A percentile compares a stretch with the other conserved stretches of the same genome.
phyloP scores from a whole-genome alignment of 2,113 vertebrate genomes.

The Halcyon malimbica region DNA sequence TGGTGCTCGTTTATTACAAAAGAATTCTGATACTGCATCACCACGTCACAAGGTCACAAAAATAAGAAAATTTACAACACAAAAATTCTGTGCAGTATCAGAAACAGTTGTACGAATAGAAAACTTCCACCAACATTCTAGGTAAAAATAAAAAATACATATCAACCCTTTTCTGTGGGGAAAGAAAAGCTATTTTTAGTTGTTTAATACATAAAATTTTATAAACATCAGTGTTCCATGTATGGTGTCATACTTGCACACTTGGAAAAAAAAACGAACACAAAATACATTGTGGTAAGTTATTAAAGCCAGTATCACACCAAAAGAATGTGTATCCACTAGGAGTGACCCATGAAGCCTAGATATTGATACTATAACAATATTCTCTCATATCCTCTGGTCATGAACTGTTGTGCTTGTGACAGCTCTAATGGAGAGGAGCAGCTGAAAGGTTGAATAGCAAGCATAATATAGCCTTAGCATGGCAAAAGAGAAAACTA shows the following conservation, averaged over 20 bases:
- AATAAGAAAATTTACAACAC: background rate
- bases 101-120: background rate
- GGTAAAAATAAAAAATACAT: background rate
- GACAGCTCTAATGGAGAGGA: background rate
- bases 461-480: background rate
- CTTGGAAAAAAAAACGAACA: background rate
- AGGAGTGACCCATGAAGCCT: background rate
- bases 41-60: background rate
- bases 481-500: background rate
- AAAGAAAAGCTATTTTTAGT: background rate
- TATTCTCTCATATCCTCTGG: background rate
- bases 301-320: background rate
- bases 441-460: background rate
- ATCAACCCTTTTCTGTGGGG: background rate
- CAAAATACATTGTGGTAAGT: background rate
- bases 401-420: background rate
- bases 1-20: accelerated
- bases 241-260: background rate
- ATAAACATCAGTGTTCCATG: background rate
- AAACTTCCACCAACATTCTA: background rate
- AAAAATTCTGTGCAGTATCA: background rate
- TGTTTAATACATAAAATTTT: background rate
- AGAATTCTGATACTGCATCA: background rate
- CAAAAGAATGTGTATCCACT: background rate
- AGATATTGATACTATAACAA: background rate